A percentile compares a stretch with the other conserved stretches of the same genome.
phyloP scores from a whole-genome alignment of 2,888 invertebrate genomes.

The Scaptomyza tumidula region DNA sequence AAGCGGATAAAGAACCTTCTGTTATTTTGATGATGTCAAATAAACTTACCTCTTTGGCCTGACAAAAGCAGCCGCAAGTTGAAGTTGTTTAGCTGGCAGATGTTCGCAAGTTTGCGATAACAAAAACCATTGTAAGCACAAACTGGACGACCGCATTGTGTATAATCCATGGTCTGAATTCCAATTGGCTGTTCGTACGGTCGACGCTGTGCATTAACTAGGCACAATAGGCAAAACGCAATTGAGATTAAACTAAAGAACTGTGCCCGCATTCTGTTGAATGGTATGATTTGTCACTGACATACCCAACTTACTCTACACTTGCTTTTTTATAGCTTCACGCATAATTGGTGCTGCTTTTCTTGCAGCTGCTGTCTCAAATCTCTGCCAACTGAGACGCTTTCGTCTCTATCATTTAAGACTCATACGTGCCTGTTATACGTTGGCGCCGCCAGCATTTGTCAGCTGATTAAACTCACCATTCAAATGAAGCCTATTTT shows the following conservation, averaged over 20 bases:
- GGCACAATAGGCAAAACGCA: background rate
- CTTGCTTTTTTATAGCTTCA: slow-evolving; percentile 39
- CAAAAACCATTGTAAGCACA: slow-evolving; percentile 44
- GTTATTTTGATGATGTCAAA: background rate
- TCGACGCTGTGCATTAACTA: slow-evolving; percentile 31
- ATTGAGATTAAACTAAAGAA: background rate
- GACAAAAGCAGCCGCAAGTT: slow-evolving; percentile 32
- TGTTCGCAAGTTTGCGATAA: slow-evolving; percentile 32
- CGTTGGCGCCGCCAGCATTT: slow-evolving; percentile 18
- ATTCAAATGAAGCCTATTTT: background rate
- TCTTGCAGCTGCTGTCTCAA: slow-evolving; percentile 2
- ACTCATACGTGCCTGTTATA: slow-evolving; percentile 38
- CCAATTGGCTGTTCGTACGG: slow-evolving; percentile 2
- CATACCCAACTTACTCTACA: slow-evolving; percentile 14
- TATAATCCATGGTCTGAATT: background rate
- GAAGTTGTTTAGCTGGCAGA: slow-evolving; percentile 20
- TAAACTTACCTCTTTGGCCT: slow-evolving; percentile 28
- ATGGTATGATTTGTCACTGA: slow-evolving; percentile 14
- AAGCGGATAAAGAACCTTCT: background rate
- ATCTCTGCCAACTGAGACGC: slow-evolving; percentile 9
- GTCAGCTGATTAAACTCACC: background rate
- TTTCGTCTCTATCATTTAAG: slow-evolving; percentile 20
- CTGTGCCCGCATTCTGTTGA: slow-evolving; percentile 31
- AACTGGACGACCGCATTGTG: slow-evolving; percentile 28
- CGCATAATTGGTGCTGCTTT: slow-evolving; percentile 8